Evolutionary conservation across 53 echinoderm and acorn worm species (phyloP).

Genomic region (Astropecten irregularis): DNA sequence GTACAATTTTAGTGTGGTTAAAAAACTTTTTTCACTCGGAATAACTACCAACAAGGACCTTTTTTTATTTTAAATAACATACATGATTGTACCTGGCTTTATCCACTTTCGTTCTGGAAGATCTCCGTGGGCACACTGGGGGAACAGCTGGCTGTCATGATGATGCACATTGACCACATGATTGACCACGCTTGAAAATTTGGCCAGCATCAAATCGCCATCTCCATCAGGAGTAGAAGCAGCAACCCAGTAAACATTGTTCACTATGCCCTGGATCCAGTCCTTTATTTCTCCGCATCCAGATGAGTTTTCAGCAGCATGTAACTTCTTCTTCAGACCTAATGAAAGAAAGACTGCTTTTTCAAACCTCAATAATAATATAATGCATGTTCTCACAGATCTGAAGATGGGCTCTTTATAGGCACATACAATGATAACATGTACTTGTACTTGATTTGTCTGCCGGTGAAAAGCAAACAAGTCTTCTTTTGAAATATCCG

Average conservation of each 20-base stretch:
- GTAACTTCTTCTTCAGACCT: conserved; percentile 47
- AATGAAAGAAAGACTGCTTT: neutral
- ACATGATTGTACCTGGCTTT: conserved; percentile 32
- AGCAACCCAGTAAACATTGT: conserved; percentile 48
- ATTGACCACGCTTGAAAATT: neutral
- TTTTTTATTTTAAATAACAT: no score
- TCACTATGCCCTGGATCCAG: conserved; percentile 25
- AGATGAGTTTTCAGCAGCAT: neutral
- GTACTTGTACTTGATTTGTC: no score
- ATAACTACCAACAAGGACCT: no score
- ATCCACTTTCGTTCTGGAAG: conserved; percentile 18
- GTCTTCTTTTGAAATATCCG: neutral
- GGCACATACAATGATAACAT: no score
- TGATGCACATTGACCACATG: conserved; percentile 29
- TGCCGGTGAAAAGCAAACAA: no score
- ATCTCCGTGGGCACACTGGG: conserved; percentile 5
- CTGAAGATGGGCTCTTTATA: no score
- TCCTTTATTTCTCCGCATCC: conserved; percentile 32
- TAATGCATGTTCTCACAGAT: no score
- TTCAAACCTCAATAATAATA: no score
- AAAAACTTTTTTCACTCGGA: neutral
- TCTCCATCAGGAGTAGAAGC: conserved; percentile 32
- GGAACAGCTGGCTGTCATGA: neutral
- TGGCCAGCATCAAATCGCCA: conserved; percentile 36
- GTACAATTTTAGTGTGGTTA: neutral